Evolutionary conservation across 2,797 vertebrate genomes (phyloP), one percentile per base, ranked within the genome.

Genomic region (Megaceryle alcyon): DNA sequence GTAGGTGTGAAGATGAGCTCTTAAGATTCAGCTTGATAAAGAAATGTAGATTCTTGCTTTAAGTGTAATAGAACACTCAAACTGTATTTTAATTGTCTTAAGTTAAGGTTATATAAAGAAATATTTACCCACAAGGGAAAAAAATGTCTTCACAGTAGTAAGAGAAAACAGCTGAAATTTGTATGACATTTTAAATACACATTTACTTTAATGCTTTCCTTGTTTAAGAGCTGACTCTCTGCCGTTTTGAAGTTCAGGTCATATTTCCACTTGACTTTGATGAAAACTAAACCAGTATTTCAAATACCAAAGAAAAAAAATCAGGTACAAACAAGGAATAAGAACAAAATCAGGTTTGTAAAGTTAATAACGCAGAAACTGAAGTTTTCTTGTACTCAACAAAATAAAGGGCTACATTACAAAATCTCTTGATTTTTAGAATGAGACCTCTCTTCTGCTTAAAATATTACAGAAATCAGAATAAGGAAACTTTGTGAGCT

Each of bases 211-310:
- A 78, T 20, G 5, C 56, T 94, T 94, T 94, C 56, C 43, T 79
- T 90, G 46, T 69, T 93, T 70, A 82, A 94, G 77, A 63, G 31
- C 25, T 94, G 70, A 78, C 85, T 88, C 43, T 25, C 60, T 53
- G 39, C 26, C 64, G 68, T 91, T 79, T 77, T 77, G 82, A 96
- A 92, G 87, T 82, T 91, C 91, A 94, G 80, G 87, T 88, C 79
- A 65, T 59, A 82, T 76, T 91, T 92, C 86, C 49, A 80, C 76
- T 93, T 91, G 82, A 95, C 82, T 93, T 92, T 86, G 71, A 86
- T 43, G 39, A 82, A 88, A 94, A 88, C 64, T 86, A 51, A 90
- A 86, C 35, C 43, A 86, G n/a, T 44, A 73, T 37, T 95, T 88
- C 77, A 96, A 96, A 96, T 90, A 94, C 21, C 66, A 88, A 90